Percentiles rank a stretch among this genome's conserved stretches.
Conservation (phyloP, 92 coral and sea anemone species). For the Ricordea florida region DNA sequence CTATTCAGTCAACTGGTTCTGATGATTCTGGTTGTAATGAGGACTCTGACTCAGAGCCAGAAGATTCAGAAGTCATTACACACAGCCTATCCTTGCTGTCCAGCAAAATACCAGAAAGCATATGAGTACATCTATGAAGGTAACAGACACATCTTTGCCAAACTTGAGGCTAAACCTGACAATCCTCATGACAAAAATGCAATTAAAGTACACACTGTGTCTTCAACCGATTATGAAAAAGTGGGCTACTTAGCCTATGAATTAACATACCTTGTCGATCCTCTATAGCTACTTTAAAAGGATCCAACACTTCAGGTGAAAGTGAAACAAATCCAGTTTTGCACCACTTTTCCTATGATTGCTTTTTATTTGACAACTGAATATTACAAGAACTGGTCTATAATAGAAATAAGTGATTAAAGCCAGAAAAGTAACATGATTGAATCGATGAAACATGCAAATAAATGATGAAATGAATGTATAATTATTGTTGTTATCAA, state of each 20-base stretch:
- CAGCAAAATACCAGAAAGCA: slow-evolving; percentile 27
- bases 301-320: slow-evolving; percentile 29
- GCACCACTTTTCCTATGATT: slow-evolving; percentile 33
- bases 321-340: slow-evolving; percentile 25
- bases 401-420: slow-evolving; percentile 38
- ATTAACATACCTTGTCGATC: slow-evolving; percentile 49
- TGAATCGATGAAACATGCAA: too few relatives aligned
- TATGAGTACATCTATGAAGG: slow-evolving; percentile 45
- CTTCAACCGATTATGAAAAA: slow-evolving; percentile 6
- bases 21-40: neutral
- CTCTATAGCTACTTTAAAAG: neutral
- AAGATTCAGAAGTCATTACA: neutral
- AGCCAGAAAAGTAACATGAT: slow-evolving; percentile 37
- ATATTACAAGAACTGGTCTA: slow-evolving; percentile 30
- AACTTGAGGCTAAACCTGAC: slow-evolving; percentile 54
- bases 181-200: slow-evolving; percentile 49
- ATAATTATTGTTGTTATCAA: too few relatives aligned
- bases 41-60: neutral
- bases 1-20: neutral
- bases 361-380: slow-evolving; percentile 46
- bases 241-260: slow-evolving; percentile 59
- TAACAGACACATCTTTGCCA: slow-evolving; percentile 59
- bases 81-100: slow-evolving; percentile 60
- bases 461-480: too few relatives aligned
- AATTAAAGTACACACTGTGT: slow-evolving; percentile 45